Conservation (phyloP, 2,113 vertebrate species). For the Charina bottae region DNA sequence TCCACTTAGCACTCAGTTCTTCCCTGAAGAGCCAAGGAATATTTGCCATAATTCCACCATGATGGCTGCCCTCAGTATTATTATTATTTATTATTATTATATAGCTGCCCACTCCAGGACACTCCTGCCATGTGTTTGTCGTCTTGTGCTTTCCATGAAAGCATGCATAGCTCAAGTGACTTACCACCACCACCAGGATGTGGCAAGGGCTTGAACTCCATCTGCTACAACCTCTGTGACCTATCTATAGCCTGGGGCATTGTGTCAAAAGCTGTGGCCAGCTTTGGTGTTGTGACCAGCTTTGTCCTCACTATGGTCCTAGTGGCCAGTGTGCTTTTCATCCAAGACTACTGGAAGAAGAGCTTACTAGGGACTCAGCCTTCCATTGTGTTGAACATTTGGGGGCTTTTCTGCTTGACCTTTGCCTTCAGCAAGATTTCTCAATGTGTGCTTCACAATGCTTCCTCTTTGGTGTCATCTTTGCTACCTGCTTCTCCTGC, state of each 20-base stretch:
- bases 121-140: slow-evolving; percentile 34
- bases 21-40: slow-evolving; percentile 30
- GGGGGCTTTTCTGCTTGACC: slow-evolving; percentile 71
- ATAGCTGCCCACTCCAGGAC: slow-evolving; percentile 7
- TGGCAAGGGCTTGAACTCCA: slow-evolving; percentile 73
- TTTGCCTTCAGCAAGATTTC: slow-evolving; percentile 87
- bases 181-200: slow-evolving; percentile 73
- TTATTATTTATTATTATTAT: neutral
- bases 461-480: slow-evolving; percentile 93
- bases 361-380: slow-evolving; percentile 79
- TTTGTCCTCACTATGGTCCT: slow-evolving; percentile 85
- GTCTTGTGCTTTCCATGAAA: neutral
- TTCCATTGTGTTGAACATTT: slow-evolving; percentile 77
- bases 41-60: slow-evolving; percentile 2
- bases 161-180: slow-evolving; percentile 43
- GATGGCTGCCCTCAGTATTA: neutral
- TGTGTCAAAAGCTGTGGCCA: slow-evolving; percentile 83
- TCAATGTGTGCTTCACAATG: slow-evolving; percentile 86
- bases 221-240: slow-evolving; percentile 92
- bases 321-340: slow-evolving; percentile 88
- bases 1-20: slow-evolving; percentile 31
- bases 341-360: slow-evolving; percentile 75
- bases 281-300: slow-evolving; percentile 77
- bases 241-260: slow-evolving; percentile 84
- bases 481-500: slow-evolving; percentile 88